Conservation (phyloP, 2,113 vertebrate species). For the Prinia subflava region DNA sequence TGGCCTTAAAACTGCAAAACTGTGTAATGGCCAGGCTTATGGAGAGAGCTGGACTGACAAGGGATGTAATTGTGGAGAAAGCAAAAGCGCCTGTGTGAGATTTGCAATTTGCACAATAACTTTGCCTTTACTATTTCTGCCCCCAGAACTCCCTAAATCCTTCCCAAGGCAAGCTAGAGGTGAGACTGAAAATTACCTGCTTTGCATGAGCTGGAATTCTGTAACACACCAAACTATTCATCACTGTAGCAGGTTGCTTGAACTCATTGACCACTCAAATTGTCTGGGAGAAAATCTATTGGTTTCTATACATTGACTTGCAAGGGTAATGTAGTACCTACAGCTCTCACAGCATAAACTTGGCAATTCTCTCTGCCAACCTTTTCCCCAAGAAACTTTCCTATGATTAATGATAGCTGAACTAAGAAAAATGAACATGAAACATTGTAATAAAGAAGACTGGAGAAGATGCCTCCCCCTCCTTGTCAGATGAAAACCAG, state of each 20-base stretch:
- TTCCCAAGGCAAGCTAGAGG: neutral
- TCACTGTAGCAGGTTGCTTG: constrained; percentile 29
- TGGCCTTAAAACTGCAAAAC: neutral
- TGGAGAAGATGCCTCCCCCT: constrained; percentile 6
- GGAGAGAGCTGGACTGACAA: neutral
- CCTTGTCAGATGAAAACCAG: constrained; percentile 36
- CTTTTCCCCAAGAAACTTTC: neutral
- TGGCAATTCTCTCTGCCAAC: constrained; percentile 12
- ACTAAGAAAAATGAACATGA: constrained; percentile 49
- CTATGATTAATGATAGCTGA: constrained; percentile 58
- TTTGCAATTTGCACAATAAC: neutral
- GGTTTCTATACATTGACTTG: constrained; percentile 1
- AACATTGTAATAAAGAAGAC: neutral
- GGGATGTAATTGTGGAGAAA: neutral
- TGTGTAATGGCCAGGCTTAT: neutral
- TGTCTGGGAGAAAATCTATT: constrained; percentile 36
- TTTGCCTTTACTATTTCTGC: neutral
- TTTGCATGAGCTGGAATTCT: neutral
- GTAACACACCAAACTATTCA: constrained; percentile 23
- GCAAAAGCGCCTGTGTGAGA: neutral
- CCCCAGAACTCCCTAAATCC: neutral
- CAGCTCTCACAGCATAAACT: constrained; percentile 2
- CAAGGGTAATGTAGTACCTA: constrained; percentile 28
- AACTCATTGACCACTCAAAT: constrained; percentile 49
- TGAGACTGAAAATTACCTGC: neutral